Conservation (phyloP, 2,888 invertebrate genomes). For the Eilema griseolum region DNA sequence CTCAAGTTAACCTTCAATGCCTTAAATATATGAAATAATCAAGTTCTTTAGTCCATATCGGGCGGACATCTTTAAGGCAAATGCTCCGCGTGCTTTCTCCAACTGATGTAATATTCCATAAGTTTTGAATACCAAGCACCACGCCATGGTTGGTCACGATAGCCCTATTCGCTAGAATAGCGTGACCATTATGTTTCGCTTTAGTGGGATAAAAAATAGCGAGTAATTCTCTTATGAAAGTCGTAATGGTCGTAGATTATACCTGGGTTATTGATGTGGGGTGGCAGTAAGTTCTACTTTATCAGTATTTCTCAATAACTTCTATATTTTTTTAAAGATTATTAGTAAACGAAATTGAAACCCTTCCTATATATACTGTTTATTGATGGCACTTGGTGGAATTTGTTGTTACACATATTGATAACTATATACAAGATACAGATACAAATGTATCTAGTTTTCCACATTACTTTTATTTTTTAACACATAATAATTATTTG, state of each 20-base stretch:
- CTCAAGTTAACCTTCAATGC: neutral
- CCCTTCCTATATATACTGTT: too few species aligned
- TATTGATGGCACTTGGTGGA: too few species aligned
- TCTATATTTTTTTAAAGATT: too few species aligned
- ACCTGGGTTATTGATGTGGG: neutral
- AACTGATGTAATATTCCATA: constrained; percentile 39
- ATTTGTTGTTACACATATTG: too few species aligned
- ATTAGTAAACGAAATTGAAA: too few species aligned
- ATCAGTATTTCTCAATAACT: too few species aligned
- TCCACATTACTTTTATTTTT: too few species aligned
- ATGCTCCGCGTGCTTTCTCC: constrained; percentile 42
- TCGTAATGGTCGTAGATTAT: constrained; percentile 8
- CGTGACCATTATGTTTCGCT: constrained; percentile 14
- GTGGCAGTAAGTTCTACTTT: neutral
- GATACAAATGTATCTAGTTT: too few species aligned
- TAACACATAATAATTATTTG: too few species aligned
- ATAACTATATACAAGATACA: too few species aligned
- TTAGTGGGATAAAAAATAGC: constrained; percentile 9
- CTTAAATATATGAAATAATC: neutral
- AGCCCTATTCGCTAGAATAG: constrained; percentile 15
- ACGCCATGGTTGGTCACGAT: constrained; percentile 46
- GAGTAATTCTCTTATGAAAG: constrained; percentile 9
- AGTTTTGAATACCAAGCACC: constrained; percentile 41
- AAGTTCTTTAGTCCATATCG: neutral
- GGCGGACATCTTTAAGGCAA: constrained; percentile 14